Evolutionary conservation across 2,113 vertebrate genomes (phyloP), one percentile per base, ranked within the genome.

Genomic region (Urocolius indicus): DNA sequence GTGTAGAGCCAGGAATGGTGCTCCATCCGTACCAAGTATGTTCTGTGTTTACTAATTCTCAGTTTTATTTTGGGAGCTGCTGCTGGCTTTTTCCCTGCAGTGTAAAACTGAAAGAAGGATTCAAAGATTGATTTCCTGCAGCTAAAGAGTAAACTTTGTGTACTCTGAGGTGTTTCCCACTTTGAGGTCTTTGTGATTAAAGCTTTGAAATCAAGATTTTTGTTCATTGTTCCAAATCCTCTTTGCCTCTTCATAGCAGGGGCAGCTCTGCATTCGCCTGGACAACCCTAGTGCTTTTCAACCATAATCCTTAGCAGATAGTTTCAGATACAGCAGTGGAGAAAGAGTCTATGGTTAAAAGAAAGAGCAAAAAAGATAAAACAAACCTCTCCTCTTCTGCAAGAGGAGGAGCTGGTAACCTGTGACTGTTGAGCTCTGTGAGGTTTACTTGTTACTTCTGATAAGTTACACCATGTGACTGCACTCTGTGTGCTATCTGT

Each of bases 401-500:
- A 30, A 30, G 46, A 59, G 30, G 29, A 69, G 43, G 34, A 66
- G 68, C 46, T 2, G 9, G 26, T 66, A n/a, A 16, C 24, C 34
- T 9, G 0, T 11, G 26, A 2, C 20, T 19, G 43, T 36, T 46
- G 43, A 77, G 10, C 43, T 75, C 45, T 34, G 16, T 45, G 59
- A 59, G 2, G 1, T 38, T 65, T 19, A 2, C 17, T 26, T 62
- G 48, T 90, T 51, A 7, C 34, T 76, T 2, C 41, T 68, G n/a
- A 2, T 17, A 5, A 21, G 22, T 20, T 41, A 4, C 30, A 23
- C 17, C 24, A 1, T 10, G 1, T 8, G 41, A 4, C 34, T 34
- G 30, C 24, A 15, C 21, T n/a, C 6, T 21, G 1, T 5, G 46
- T 61, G 73, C 67, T 49, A 5, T 1, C 0, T 6, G 3, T 6